Conservation (phyloP, 2,113 vertebrate species). For the Tragulus kanchil region DNA sequence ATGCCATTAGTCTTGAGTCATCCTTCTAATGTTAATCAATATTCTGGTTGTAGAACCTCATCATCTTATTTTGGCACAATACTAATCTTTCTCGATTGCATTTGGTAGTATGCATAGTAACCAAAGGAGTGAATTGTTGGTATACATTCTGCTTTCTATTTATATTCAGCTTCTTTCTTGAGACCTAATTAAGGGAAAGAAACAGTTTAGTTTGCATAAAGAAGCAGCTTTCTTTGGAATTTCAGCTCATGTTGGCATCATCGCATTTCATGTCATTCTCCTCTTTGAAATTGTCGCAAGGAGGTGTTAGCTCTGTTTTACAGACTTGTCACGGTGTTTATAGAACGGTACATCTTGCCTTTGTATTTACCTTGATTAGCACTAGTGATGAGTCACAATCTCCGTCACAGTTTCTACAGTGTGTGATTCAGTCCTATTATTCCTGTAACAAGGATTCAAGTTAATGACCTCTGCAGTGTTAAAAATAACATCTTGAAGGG, state of each 20-base stretch:
- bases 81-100: constrained; percentile 21
- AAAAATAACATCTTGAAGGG: constrained; percentile 74
- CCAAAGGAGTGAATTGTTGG: background rate
- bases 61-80: constrained; percentile 50
- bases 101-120: background rate
- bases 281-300: background rate
- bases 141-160: background rate
- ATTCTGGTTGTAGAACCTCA: background rate
- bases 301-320: constrained; percentile 7
- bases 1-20: constrained; percentile 23
- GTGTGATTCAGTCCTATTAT: constrained; percentile 75
- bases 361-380: constrained; percentile 68
- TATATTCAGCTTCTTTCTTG: background rate
- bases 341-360: background rate
- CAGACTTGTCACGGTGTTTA: constrained; percentile 35
- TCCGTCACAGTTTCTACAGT: constrained; percentile 57
- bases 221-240: constrained; percentile 40
- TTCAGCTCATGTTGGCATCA: background rate
- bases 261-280: constrained; percentile 15
- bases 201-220: background rate
- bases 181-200: constrained; percentile 49
- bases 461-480: constrained; percentile 51
- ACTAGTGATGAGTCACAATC: constrained; percentile 66
- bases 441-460: constrained; percentile 63
- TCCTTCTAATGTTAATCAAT: background rate